These are phyloP conservation scores for Lithophane socia DNA, from an alignment of 2,888 invertebrate genomes.

Conservation along the genomic window DNA sequence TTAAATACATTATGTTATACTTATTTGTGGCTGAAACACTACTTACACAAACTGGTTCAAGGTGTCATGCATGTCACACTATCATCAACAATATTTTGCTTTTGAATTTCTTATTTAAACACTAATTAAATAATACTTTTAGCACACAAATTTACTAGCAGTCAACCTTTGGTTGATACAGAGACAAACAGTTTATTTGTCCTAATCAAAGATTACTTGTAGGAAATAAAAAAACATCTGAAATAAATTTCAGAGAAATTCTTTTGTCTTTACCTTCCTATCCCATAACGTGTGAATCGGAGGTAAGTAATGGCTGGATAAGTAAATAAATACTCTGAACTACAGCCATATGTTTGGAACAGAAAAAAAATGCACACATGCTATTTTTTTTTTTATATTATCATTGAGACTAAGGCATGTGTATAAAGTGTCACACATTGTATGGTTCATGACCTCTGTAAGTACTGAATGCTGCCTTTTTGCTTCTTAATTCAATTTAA, in stretches of 20 bases:
- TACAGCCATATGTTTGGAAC: not conserved
- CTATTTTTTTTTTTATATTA: constrained; percentile 16
- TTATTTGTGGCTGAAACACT: not conserved
- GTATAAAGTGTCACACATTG: constrained; percentile 32
- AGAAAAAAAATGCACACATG: constrained; percentile 18
- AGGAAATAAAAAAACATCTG: not conserved
- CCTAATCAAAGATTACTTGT: not conserved
- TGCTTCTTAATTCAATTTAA: constrained; percentile 53
- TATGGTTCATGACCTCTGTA: constrained; percentile 37
- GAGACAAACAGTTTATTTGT: too few species aligned
- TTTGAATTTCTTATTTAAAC: not conserved
- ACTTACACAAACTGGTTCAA: not conserved
- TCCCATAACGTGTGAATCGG: not conserved
- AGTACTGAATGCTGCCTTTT: constrained; percentile 21
- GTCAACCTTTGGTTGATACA: too few species aligned
- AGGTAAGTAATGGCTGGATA: not conserved
- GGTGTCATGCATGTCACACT: not conserved
- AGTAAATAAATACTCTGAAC: not conserved
- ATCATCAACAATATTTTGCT: not conserved
- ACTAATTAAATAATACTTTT: too few species aligned
- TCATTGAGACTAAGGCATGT: constrained; percentile 26
- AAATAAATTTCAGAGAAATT: not conserved
- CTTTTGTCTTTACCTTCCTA: not conserved
- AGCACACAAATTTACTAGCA: too few species aligned
- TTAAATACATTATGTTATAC: not conserved